Evolutionary conservation across 1,140 invertebrate species (phyloP), one percentile per base, ranked within the genome.

Genomic region (Sitophilus oryzae): DNA sequence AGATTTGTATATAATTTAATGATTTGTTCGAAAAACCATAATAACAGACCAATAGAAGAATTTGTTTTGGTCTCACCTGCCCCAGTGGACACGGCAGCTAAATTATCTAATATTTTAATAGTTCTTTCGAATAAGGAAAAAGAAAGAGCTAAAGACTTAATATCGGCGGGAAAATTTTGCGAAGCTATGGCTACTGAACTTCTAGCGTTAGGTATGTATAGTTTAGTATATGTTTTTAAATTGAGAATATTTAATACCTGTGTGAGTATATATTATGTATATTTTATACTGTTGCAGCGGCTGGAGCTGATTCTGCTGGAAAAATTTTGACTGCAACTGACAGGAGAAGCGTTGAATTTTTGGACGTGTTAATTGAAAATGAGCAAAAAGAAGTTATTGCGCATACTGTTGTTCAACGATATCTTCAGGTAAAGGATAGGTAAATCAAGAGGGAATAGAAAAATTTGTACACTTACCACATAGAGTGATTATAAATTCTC

Each of bases 321-420:
- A 80, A 89, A 61, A 86, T 97, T 38, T 76, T 97, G 20, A 91
- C 91, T 35, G 91, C 94, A 42, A 90, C 89, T 44, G 94, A 97
- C 69, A 81, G 91, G 36, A 76, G 91, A 55, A 95, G 93, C 62
- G 86, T 92, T 30, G 93, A 95, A 67, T 96, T 99, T 73, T 76
- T 99, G 34, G 96, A 99, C 71, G 92, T 99, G 0, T 78, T 99
- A 5, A 98, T 99, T 60, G 96, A 99, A 73, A 95, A 96, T 69
- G 94, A 98, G 72, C 95, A 98, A 69, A 98, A 98, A 71, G 92
- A 96, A 77, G 94, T 97, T 1, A 91, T 92, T 59, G 88, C 89
- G 5, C 89, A 91, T 67, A 90, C 88, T 2, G 88, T 91, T 38
- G 89, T 93, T 23, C 89, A 93, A 71, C 80, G 89, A 68, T 91